Percentiles rank a stretch among this genome's conserved stretches.
These are phyloP conservation scores for Gorsachius magnificus DNA, from an alignment of 2,797 vertebrate genomes.

Conservation along the genomic window DNA sequence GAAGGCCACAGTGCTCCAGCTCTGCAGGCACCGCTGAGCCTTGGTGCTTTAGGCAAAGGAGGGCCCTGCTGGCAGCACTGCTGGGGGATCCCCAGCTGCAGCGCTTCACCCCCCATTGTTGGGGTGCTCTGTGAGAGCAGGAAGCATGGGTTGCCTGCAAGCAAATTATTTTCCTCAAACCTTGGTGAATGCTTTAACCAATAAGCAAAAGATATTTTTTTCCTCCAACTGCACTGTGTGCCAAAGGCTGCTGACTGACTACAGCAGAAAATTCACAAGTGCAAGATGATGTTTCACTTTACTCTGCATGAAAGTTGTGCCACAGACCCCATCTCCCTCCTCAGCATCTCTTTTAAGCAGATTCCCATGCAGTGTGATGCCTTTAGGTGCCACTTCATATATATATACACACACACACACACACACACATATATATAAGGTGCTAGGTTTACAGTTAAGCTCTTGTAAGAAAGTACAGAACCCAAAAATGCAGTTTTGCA, in stretches of 20 bases:
- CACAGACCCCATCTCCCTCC: neutral
- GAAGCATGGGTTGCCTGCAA: neutral
- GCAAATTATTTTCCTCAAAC: neutral
- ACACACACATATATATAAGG: neutral
- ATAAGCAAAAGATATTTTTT: neutral
- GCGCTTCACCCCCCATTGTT: accelerated
- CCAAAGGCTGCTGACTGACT: neutral
- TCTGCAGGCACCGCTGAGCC: neutral
- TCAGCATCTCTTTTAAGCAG: neutral
- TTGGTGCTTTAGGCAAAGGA: neutral
- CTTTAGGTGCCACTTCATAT: neutral
- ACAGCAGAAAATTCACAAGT: accelerated
- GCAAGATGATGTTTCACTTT: neutral
- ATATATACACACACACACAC: no score
- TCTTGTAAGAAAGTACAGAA: neutral
- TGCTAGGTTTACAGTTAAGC: neutral
- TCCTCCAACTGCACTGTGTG: neutral
- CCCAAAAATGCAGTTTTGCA: neutral
- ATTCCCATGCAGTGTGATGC: neutral
- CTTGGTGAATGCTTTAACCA: neutral
- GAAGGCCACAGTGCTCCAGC: neutral
- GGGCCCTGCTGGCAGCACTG: neutral
- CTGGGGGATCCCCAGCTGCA: neutral
- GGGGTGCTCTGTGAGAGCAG: neutral
- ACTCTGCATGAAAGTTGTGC: neutral